phyloP scores from a whole-genome alignment of 2,888 invertebrate genomes.

The Entomobrya proxima region DNA sequence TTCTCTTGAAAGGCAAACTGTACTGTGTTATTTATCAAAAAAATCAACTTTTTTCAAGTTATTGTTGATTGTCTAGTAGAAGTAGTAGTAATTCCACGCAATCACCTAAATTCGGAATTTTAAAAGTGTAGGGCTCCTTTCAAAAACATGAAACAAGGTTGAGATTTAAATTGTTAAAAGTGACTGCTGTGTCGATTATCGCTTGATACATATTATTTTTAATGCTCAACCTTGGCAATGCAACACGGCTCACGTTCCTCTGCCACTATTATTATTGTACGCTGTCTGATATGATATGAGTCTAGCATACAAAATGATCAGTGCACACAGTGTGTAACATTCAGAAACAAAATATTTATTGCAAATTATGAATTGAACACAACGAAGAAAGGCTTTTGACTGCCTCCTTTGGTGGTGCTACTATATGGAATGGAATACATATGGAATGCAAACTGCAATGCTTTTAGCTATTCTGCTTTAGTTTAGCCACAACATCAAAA shows the following conservation, averaged over 20 bases:
- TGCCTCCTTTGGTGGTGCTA: background rate
- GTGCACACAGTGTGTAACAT: no score
- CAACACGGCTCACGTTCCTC: constrained; percentile 3
- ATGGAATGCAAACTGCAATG: background rate
- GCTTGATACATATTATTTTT: constrained; percentile 10
- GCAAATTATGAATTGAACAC: background rate
- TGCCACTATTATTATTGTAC: background rate
- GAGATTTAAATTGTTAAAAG: background rate
- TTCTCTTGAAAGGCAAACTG: background rate
- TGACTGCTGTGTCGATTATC: no score
- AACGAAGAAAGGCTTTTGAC: no score
- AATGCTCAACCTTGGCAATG: constrained; percentile 29
- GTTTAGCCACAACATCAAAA: background rate
- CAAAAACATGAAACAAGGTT: constrained; percentile 14
- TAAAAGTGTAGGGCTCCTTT: background rate
- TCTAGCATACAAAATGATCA: no score
- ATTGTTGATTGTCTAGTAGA: constrained; percentile 20
- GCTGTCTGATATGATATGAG: background rate
- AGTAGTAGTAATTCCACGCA: background rate
- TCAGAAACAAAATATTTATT: background rate
- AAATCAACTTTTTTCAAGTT: background rate
- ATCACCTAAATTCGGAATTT: background rate
- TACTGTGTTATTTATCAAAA: background rate
- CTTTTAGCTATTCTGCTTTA: background rate
- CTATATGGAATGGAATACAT: no score